Evolutionary conservation across 2,888 invertebrate genomes (phyloP).

Genomic region (Cataglyphis cursor): DNA sequence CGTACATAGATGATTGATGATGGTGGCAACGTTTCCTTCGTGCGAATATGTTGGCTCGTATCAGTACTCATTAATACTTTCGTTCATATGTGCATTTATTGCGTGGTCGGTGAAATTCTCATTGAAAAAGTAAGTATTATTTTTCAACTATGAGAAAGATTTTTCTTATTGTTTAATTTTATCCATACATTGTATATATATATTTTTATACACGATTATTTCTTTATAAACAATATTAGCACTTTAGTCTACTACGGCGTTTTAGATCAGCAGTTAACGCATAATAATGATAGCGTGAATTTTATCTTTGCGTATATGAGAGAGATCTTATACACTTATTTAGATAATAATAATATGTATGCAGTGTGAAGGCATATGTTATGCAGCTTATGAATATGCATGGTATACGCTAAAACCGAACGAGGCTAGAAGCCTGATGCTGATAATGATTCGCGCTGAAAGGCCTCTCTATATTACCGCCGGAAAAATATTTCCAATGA

Average conservation of each 20-base stretch:
- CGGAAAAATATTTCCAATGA: constrained; percentile 66
- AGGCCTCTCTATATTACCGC: constrained; percentile 67
- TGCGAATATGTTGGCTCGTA: constrained; percentile 23
- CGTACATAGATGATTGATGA: constrained; percentile 17
- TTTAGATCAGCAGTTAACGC: not conserved
- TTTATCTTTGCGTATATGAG: not conserved
- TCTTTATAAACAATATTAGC: not conserved
- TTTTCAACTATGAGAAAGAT: not conserved
- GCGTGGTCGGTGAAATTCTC: constrained; percentile 41
- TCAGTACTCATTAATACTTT: constrained; percentile 8
- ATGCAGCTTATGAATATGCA: constrained; percentile 62
- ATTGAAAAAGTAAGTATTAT: constrained; percentile 31
- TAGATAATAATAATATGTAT: not conserved
- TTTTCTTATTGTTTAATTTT: not conserved
- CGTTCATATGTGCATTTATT: constrained; percentile 39
- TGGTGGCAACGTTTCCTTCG: not conserved
- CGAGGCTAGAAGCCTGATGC: constrained; percentile 57
- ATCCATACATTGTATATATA: too few species aligned
- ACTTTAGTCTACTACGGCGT: too few species aligned
- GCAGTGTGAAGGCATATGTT: constrained; percentile 60
- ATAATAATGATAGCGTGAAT: not conserved
- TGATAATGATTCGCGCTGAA: constrained; percentile 63
- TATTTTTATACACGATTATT: not conserved
- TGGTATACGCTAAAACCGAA: constrained; percentile 69
- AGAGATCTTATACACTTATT: not conserved